phyloP scores from a whole-genome alignment of 2,888 invertebrate genomes.

The Sphaerophoria taeniata region DNA sequence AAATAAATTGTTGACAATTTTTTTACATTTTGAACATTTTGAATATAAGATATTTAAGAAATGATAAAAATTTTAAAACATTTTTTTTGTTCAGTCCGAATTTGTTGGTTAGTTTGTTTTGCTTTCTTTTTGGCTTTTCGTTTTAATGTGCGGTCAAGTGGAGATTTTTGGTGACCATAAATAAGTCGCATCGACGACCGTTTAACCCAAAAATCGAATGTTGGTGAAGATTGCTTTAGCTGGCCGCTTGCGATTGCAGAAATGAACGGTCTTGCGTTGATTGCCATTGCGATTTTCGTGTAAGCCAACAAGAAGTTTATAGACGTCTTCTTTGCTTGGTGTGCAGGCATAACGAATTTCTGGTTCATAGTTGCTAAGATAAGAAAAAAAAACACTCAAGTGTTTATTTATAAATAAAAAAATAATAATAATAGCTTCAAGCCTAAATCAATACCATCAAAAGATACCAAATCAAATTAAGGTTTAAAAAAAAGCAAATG shows the following conservation, averaged over 20 bases:
- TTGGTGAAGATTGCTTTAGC: slow-evolving; percentile 86
- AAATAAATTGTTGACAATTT: slow-evolving; percentile 13
- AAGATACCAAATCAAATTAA: slow-evolving; percentile 13
- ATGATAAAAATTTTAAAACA: not conserved
- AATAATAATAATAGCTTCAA: not conserved
- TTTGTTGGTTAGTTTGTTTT: not conserved
- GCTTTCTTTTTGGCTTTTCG: slow-evolving; percentile 10
- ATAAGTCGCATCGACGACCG: not conserved
- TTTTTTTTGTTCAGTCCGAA: slow-evolving; percentile 58
- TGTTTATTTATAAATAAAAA: no score
- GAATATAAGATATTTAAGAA: no score
- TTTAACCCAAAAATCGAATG: slow-evolving; percentile 86
- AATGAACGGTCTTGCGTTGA: slow-evolving; percentile 84
- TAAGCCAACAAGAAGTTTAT: slow-evolving; percentile 85
- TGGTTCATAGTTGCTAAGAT: slow-evolving; percentile 83
- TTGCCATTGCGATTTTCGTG: slow-evolving; percentile 86
- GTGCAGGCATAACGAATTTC: slow-evolving; percentile 85
- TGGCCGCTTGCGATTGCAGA: slow-evolving; percentile 86
- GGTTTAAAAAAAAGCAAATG: not conserved
- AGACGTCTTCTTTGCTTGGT: slow-evolving; percentile 86
- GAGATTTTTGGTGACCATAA: not conserved
- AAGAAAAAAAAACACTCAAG: not conserved
- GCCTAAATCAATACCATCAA: slow-evolving; percentile 13
- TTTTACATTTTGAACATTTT: not conserved
- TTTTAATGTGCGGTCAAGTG: slow-evolving; percentile 36